phyloP scores from a whole-genome alignment of 2,113 vertebrate species.

The Meriones unguiculatus region DNA sequence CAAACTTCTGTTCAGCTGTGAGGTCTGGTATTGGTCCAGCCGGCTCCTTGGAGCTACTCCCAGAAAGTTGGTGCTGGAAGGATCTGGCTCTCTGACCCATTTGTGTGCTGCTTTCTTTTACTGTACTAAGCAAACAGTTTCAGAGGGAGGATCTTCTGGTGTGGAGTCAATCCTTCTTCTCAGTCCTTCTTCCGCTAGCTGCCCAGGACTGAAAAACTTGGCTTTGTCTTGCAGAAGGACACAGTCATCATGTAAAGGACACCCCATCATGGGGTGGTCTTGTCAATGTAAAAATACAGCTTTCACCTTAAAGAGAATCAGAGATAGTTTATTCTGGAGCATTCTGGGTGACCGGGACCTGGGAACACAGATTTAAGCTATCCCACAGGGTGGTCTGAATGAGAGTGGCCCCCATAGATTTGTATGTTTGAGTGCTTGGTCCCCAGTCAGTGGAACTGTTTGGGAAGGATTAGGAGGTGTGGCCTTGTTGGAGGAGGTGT shows the following conservation, averaged over 20 bases:
- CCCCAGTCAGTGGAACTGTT: not conserved
- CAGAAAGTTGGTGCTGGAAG: conserved; percentile 3
- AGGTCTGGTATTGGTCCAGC: not conserved
- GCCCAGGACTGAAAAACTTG: not conserved
- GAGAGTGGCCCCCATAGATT: not conserved
- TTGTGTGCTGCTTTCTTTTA: not conserved
- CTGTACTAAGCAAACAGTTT: not conserved
- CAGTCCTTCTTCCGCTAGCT: not conserved
- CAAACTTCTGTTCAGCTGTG: not conserved
- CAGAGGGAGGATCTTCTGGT: conserved; percentile 7
- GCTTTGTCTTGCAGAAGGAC: not conserved
- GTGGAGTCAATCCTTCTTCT: conserved; percentile 24
- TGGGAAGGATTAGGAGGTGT: not conserved
- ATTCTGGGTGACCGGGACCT: not conserved
- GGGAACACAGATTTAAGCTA: not conserved
- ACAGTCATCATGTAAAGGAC: not conserved
- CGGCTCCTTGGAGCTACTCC: not conserved
- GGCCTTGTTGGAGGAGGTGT: not conserved
- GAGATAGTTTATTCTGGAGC: not conserved
- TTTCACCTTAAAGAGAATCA: not conserved
- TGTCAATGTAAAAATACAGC: not conserved
- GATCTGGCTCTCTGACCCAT: not conserved
- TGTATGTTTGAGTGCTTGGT: not conserved
- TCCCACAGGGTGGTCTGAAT: not conserved
- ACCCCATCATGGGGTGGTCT: too few relatives aligned